A percentile compares a stretch with the other conserved stretches of the same genome.
These are phyloP conservation scores for Cyclargus thomasi DNA, from an alignment of 1,140 invertebrate species.

Conservation along the genomic window DNA sequence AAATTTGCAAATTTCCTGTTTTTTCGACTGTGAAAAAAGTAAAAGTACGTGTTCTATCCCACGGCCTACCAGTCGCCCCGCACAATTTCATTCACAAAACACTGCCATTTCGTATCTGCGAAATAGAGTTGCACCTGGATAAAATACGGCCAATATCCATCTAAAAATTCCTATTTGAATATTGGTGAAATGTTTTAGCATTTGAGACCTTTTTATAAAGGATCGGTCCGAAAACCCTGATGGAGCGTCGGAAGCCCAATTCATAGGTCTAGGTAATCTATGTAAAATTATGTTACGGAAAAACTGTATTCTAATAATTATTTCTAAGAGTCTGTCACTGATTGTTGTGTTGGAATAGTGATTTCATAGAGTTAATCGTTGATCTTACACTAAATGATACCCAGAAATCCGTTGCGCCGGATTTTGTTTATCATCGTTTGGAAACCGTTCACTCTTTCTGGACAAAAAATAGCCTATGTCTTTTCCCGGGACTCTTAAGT, in stretches of 20 bases:
- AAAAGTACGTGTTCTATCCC: neutral
- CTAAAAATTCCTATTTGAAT: neutral
- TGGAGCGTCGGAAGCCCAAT: neutral
- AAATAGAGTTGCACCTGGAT: slow-evolving; percentile 2
- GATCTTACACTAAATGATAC: too few species aligned
- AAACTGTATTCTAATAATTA: neutral
- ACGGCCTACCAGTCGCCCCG: neutral
- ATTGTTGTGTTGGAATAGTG: too few species aligned
- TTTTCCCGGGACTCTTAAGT: too few species aligned
- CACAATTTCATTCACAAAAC: slow-evolving; percentile 3
- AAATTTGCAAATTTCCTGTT: neutral
- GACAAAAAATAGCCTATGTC: too few species aligned
- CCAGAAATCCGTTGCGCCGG: too few species aligned
- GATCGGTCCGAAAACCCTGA: neutral
- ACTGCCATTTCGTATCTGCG: slow-evolving; percentile 2
- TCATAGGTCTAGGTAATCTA: too few species aligned
- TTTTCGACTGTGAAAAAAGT: neutral
- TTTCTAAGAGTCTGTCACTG: neutral
- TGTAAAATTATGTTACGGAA: too few species aligned
- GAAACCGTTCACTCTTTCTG: too few species aligned
- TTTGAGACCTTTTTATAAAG: slow-evolving; percentile 3
- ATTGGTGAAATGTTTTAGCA: slow-evolving; percentile 1
- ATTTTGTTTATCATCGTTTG: too few species aligned
- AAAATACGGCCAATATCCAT: slow-evolving; percentile 1
- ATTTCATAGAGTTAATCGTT: too few species aligned